Conservation (phyloP, 1,140 invertebrate species). For the Achroia grisella region DNA sequence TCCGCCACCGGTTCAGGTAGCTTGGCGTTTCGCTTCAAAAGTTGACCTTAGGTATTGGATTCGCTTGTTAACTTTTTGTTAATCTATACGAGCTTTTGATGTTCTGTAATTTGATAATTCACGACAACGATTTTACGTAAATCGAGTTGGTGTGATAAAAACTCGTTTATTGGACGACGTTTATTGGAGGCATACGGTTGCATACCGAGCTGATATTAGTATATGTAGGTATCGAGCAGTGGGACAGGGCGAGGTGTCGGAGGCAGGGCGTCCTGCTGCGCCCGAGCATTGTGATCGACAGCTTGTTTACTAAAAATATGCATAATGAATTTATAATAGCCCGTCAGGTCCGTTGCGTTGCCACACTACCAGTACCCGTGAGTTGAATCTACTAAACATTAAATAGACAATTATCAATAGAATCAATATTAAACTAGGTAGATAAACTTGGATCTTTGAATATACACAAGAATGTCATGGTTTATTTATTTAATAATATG, state of each 20-base stretch:
- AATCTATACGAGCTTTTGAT: slow-evolving; percentile 53
- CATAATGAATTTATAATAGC: slow-evolving; percentile 73
- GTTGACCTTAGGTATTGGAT: slow-evolving; percentile 65
- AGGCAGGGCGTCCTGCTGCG: slow-evolving; percentile 56
- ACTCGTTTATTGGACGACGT: slow-evolving; percentile 31
- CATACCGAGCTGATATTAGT: slow-evolving; percentile 31
- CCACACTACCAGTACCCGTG: slow-evolving; percentile 7
- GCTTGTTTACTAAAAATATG: slow-evolving; percentile 74
- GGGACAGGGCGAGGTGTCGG: slow-evolving; percentile 44
- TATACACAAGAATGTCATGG: too few species aligned
- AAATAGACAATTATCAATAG: too few species aligned
- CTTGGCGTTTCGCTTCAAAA: slow-evolving; percentile 47
- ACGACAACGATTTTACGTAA: slow-evolving; percentile 35
- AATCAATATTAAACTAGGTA: too few species aligned
- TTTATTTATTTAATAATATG: too few species aligned
- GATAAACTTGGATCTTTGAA: too few species aligned
- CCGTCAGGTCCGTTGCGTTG: slow-evolving; percentile 37
- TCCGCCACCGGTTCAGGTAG: slow-evolving; percentile 64
- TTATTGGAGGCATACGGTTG: slow-evolving; percentile 25
- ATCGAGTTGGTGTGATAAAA: slow-evolving; percentile 27
- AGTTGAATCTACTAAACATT: too few species aligned
- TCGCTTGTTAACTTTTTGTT: slow-evolving; percentile 56
- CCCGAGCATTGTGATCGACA: slow-evolving; percentile 67
- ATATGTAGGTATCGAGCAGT: slow-evolving; percentile 29
- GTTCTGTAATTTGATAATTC: slow-evolving; percentile 57